A percentile compares a stretch with the other conserved stretches of the same genome.
phyloP scores from a whole-genome alignment of 2,888 invertebrate genomes.

The Arenicola marina region DNA sequence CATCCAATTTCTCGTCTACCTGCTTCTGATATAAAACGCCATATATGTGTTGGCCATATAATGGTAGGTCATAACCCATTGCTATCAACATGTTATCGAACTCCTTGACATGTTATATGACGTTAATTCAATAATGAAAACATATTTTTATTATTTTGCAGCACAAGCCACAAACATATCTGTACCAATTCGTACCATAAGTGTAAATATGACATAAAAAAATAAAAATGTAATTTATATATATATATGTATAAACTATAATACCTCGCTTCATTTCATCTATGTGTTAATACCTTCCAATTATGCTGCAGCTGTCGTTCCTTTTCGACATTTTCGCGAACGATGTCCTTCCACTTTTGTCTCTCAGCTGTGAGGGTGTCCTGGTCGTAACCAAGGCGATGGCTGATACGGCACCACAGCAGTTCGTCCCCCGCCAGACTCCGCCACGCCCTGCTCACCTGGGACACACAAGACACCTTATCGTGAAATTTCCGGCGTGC shows the following conservation, averaged over 20 bases:
- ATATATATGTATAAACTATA: background rate
- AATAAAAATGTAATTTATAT: background rate
- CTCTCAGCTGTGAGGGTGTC: slow-evolving; percentile 37
- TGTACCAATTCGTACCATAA: background rate
- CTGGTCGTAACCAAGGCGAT: slow-evolving; percentile 40
- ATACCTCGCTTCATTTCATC: background rate
- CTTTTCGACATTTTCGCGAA: slow-evolving; percentile 39
- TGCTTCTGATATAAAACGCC: too few relatives aligned
- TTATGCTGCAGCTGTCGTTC: slow-evolving; percentile 40
- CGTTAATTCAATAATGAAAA: background rate
- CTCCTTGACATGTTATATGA: too few relatives aligned
- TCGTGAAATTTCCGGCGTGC: too few relatives aligned
- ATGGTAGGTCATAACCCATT: too few relatives aligned
- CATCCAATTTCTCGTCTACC: too few relatives aligned
- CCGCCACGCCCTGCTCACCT: slow-evolving; percentile 57
- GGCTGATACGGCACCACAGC: slow-evolving; percentile 52
- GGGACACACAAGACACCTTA: too few relatives aligned
- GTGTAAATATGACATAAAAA: background rate
- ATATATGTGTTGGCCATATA: too few relatives aligned
- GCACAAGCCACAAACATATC: background rate
- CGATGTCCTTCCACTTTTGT: slow-evolving; percentile 48
- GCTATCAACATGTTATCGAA: too few relatives aligned
- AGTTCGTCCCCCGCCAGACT: slow-evolving; percentile 55
- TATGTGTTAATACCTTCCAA: slow-evolving; percentile 49
- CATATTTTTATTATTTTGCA: background rate